These are phyloP conservation scores for Myotis myotis DNA, from an alignment of 2,797 vertebrate species.

Conservation along the genomic window DNA sequence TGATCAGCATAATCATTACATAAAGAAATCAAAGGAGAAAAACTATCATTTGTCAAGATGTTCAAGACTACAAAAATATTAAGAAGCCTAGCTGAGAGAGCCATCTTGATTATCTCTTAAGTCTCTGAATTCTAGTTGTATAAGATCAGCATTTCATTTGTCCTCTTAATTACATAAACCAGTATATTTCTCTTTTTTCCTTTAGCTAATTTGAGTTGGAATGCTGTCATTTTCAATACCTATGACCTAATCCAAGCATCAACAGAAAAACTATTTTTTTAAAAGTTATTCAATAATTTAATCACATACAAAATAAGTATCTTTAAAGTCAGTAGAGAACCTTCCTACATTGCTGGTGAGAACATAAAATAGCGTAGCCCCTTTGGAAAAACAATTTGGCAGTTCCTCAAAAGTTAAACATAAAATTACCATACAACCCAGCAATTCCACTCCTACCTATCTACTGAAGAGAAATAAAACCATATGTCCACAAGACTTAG, in stretches of 20 bases:
- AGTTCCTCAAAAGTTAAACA: slow-evolving; percentile 1
- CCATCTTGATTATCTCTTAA: background rate
- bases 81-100: background rate
- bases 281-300: background rate
- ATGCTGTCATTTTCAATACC: background rate
- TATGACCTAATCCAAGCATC: background rate
- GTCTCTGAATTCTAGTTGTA: background rate
- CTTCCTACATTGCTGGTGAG: background rate
- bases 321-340: slow-evolving; percentile 14
- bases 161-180: background rate
- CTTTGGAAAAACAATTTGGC: background rate
- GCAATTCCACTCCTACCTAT: background rate
- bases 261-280: background rate
- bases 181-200: background rate
- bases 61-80: background rate
- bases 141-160: background rate
- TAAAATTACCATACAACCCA: background rate
- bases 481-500: background rate
- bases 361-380: background rate
- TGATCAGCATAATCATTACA: background rate
- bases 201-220: background rate
- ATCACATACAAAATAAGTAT: slow-evolving; percentile 21
- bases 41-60: background rate
- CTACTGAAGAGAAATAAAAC: background rate
- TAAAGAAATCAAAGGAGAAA: slow-evolving; percentile 39